Conservation (phyloP, 2,888 invertebrate genomes). For the Cetonia aurata region DNA sequence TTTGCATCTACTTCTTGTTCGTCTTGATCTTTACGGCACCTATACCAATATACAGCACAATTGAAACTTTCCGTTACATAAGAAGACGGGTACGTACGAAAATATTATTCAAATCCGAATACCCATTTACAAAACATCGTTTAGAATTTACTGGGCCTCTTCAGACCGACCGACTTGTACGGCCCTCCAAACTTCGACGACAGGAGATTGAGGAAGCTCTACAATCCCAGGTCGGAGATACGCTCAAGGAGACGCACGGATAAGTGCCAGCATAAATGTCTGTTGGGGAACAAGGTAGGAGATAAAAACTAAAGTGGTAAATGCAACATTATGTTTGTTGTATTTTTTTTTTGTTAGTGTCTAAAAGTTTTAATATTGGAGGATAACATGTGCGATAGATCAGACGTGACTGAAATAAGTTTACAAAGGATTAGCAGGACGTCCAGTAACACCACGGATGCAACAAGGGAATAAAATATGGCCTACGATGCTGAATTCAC, state of each 20-base stretch:
- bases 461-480: no score
- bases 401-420: no score
- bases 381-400: no score
- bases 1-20: neutral
- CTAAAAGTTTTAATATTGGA: no score
- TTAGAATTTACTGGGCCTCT: slow-evolving; percentile 47
- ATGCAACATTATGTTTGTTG: no score
- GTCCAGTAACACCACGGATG: no score
- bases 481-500: no score
- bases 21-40: slow-evolving; percentile 28
- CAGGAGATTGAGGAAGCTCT: slow-evolving; percentile 43
- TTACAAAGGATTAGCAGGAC: no score
- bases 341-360: no score
- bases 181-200: slow-evolving; percentile 48
- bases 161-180: slow-evolving; percentile 48
- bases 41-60: slow-evolving; percentile 22
- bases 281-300: slow-evolving; percentile 43
- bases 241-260: slow-evolving; percentile 47
- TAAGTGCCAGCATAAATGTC: slow-evolving; percentile 47
- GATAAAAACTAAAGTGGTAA: no score
- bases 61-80: slow-evolving; percentile 42
- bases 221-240: slow-evolving; percentile 49
- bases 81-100: slow-evolving; percentile 31
- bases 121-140: no score
- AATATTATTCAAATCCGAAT: neutral